Conservation (phyloP, 2,797 vertebrate species). For the Sebastes kiyomatsui region DNA sequence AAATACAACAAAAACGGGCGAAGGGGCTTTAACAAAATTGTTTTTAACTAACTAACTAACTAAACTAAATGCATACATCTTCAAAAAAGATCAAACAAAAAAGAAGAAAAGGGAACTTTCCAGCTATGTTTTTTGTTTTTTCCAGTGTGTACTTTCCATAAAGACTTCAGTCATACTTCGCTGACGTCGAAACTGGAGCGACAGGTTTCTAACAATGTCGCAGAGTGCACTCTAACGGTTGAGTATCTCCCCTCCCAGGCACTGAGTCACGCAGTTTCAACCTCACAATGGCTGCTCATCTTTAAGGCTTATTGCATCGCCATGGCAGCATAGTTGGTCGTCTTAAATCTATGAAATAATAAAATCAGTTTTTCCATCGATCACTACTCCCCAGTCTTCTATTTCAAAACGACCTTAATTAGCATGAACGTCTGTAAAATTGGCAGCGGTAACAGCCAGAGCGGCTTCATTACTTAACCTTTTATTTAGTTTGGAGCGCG, state of each 20-base stretch:
- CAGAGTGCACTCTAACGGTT: background rate
- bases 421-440: background rate
- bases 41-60: background rate
- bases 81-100: background rate
- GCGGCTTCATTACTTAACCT: background rate
- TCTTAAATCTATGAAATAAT: background rate
- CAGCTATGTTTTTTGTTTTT: background rate
- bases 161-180: background rate
- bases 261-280: background rate
- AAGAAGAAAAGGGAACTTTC: background rate
- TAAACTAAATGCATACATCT: background rate
- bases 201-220: constrained; percentile 7
- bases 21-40: background rate
- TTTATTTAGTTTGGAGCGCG: background rate
- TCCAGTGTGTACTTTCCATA: background rate
- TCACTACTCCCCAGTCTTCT: background rate
- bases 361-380: background rate
- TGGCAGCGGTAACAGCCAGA: background rate
- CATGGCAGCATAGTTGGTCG: background rate
- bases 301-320: background rate
- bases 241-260: background rate
- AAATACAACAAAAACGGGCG: background rate
- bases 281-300: background rate
- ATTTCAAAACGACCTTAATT: background rate
- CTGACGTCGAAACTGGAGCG: background rate